Base-by-base conservation (phyloP, 1,140 invertebrate species). In the Orius laevigatus region DNA sequence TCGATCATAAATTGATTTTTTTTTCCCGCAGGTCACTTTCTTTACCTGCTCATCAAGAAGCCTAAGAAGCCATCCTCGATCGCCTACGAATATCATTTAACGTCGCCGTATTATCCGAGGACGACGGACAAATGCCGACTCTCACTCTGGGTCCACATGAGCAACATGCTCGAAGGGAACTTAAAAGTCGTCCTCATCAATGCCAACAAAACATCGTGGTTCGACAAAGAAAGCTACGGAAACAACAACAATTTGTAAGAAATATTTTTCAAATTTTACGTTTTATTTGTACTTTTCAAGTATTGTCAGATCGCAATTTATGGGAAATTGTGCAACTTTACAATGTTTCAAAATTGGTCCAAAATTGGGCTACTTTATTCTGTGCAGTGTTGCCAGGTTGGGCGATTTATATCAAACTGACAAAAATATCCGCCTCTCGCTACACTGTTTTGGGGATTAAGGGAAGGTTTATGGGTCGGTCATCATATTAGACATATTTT, bases 111-210 rank as follows among this genome's bases (percentile, higher is more conserved):
- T 25, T 56, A 49, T 39, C 40, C 39, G 6, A 47, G 49, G 10
- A 43, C 56, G 10, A 39, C 36, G 19, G 49, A 51, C 8, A 1
- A 33, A 31, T 58, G 56, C 45, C 41, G 41, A n/a, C 44, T 58
- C 9, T 36, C 52, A 25, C 14, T 58, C 9, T 46, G 31, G 32
- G 43, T 48, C 14, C 51, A 58, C 43, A 58, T 56, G 55, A 8
- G 32, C 33, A 55, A 55, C 46, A 53, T 56, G 55, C 38, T 15
- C 32, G 19, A 19, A 10, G 55, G 55, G 8, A 38, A 38, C 49
- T 39, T 58, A 39, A 55, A 55, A 45, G 49, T 58, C 1, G 47
- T 58, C 34, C 51, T 56, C 18, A 52, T 56, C 16, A 53, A 43
- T 14, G 36, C 50, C 1, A 50, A 49, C 19, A 45, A 53, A 18